phyloP scores from a whole-genome alignment of 2,797 vertebrate genomes.

The Pangasius krempfi region DNA sequence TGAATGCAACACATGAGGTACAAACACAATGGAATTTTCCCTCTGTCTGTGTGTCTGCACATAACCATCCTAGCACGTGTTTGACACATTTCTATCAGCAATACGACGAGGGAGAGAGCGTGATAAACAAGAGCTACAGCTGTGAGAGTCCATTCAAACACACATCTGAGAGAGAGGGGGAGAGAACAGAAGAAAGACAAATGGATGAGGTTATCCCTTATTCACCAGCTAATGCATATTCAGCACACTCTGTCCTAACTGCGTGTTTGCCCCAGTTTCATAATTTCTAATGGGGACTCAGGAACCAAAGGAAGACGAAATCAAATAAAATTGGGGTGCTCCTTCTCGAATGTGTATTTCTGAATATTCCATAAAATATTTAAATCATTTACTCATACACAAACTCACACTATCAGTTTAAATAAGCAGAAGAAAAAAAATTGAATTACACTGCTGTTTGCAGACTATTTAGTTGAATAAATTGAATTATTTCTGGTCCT shows the following conservation, averaged over 20 bases:
- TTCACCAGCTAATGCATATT: conserved; percentile 75
- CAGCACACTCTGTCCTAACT: conserved; percentile 71
- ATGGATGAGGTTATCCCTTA: conserved; percentile 65
- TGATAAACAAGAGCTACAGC: conserved; percentile 7
- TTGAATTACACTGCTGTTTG: no score
- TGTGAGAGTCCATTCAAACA: conserved; percentile 67
- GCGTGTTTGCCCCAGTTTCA: conserved; percentile 69
- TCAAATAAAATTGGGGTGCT: background rate
- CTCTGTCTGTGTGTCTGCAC: background rate
- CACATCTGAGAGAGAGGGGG: conserved; percentile 56
- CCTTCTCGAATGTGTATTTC: background rate
- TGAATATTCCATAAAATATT: background rate
- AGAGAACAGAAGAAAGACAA: conserved; percentile 47
- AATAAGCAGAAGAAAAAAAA: background rate
- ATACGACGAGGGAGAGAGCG: background rate
- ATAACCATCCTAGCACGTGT: conserved; percentile 15
- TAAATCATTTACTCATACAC: background rate
- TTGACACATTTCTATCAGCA: conserved; percentile 20
- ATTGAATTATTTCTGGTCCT: no score
- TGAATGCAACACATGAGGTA: background rate
- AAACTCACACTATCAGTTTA: background rate
- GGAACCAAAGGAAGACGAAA: conserved; percentile 38
- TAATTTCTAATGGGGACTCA: conserved; percentile 68
- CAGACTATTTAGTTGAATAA: background rate
- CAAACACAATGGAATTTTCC: background rate